Evolutionary conservation across 2,113 vertebrate species (phyloP).

Genomic region (Amphiprion ocellaris): DNA sequence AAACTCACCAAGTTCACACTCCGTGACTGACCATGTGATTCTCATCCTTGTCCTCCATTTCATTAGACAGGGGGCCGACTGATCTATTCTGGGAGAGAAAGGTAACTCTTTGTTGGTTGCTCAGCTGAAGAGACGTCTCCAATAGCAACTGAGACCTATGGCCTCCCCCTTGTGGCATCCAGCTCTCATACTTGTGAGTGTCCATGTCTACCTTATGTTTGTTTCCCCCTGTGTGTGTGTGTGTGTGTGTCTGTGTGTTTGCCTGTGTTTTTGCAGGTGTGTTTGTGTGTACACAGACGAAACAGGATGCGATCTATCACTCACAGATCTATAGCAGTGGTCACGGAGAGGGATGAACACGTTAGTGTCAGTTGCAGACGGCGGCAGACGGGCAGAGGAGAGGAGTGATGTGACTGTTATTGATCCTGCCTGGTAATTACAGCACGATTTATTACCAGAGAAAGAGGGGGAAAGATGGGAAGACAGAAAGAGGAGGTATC

Average conservation of each 20-base stretch:
- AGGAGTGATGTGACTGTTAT: conserved; percentile 81
- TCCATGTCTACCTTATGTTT: conserved; percentile 16
- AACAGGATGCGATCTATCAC: conserved; percentile 58
- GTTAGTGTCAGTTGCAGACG: conserved; percentile 77
- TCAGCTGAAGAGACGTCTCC: conserved; percentile 73
- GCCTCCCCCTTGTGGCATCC: conserved; percentile 40
- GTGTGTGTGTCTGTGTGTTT: not conserved
- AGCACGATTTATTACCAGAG: conserved; percentile 78
- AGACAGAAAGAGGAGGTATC: conserved; percentile 61
- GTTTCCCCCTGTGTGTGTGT: not conserved
- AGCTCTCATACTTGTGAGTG: conserved; percentile 38
- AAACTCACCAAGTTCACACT: conserved; percentile 62
- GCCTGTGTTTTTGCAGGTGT: conserved; percentile 49
- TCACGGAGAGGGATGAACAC: conserved; percentile 71
- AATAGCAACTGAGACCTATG: conserved; percentile 77
- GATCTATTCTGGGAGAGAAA: conserved; percentile 76
- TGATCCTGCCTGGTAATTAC: conserved; percentile 82
- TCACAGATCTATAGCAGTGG: conserved; percentile 61
- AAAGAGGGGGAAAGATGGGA: not conserved
- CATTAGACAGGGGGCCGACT: conserved; percentile 57
- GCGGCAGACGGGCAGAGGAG: conserved; percentile 62
- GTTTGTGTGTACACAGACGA: conserved; percentile 11
- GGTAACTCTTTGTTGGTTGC: conserved; percentile 68
- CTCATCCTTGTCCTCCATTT: conserved; percentile 70
- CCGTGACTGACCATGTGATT: conserved; percentile 65